A percentile compares a stretch with the other conserved stretches of the same genome.
Conservation (phyloP, 1,140 invertebrate genomes). For the Pseudomyrmex gracilis region DNA sequence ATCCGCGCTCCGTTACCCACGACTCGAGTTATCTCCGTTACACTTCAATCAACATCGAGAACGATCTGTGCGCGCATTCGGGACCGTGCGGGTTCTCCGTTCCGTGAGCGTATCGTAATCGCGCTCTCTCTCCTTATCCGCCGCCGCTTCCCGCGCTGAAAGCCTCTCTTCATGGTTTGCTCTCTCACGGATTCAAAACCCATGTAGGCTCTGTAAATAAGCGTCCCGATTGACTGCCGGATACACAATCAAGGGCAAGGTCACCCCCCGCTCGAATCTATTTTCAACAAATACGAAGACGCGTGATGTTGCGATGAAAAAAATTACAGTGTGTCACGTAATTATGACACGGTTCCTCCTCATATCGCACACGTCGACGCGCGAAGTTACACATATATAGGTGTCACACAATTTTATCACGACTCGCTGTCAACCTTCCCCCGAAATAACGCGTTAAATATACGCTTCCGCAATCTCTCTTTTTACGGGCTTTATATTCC, state of each 20-base stretch:
- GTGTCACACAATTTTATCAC: conserved; percentile 13
- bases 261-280: no score
- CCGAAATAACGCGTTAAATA: conserved; percentile 39
- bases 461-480: conserved; percentile 38
- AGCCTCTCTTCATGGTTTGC: conserved; percentile 6
- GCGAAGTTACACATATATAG: no score
- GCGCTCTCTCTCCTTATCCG: conserved; percentile 57
- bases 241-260: no score
- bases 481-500: conserved; percentile 46
- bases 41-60: conserved; percentile 83
- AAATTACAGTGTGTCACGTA: no score
- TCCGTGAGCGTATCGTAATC: conserved; percentile 49
- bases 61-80: conserved; percentile 69
- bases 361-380: no score
- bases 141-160: conserved; percentile 41
- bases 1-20: conserved; percentile 79
- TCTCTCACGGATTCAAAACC: conserved; percentile 6
- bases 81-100: conserved; percentile 41
- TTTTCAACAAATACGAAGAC: no score
- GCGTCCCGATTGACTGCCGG: no score
- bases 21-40: conserved; percentile 83
- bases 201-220: conserved; percentile 10
- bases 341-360: no score
- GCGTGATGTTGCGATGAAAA: no score
- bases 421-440: conserved; percentile 1